phyloP scores from a whole-genome alignment of 2,113 vertebrate genomes.

The Ivindomyrus marchei region DNA sequence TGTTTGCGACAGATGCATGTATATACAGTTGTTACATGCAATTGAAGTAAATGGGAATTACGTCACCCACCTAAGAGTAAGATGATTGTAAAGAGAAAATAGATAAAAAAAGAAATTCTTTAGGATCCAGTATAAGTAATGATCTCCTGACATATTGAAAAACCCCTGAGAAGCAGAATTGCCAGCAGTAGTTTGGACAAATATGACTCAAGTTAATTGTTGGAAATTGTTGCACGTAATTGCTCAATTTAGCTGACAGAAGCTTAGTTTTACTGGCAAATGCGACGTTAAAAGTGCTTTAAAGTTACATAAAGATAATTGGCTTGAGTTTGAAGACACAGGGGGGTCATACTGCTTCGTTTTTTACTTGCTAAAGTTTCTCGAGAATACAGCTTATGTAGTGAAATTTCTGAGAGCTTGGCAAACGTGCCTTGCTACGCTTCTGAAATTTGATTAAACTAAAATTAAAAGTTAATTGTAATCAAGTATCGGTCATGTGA shows the following conservation, averaged over 20 bases:
- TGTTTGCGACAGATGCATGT: not conserved
- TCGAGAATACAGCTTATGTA: not conserved
- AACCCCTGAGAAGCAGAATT: conserved; percentile 17
- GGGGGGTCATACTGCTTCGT: not conserved
- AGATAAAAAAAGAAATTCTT: not conserved
- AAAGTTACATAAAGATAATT: conserved; percentile 6
- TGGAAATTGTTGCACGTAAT: conserved; percentile 21
- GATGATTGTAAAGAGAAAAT: not conserved
- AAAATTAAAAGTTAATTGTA: not conserved
- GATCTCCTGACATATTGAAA: conserved; percentile 22
- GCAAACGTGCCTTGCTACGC: not conserved
- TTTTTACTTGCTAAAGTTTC: not conserved
- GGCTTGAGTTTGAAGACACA: not conserved
- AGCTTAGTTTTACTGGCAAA: conserved; percentile 6
- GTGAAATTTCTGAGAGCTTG: conserved; percentile 1
- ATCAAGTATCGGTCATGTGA: not conserved
- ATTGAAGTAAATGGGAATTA: not conserved
- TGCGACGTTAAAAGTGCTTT: conserved; percentile 1
- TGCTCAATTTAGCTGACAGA: conserved; percentile 15
- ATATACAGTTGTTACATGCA: not conserved
- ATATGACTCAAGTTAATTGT: conserved; percentile 20
- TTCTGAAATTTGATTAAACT: not conserved
- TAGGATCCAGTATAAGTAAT: conserved; percentile 5
- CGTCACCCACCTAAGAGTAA: not conserved
- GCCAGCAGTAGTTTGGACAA: conserved; percentile 14